phyloP scores from a whole-genome alignment of 2,797 vertebrate genomes.

The Pantherophis alleghaniensis region DNA sequence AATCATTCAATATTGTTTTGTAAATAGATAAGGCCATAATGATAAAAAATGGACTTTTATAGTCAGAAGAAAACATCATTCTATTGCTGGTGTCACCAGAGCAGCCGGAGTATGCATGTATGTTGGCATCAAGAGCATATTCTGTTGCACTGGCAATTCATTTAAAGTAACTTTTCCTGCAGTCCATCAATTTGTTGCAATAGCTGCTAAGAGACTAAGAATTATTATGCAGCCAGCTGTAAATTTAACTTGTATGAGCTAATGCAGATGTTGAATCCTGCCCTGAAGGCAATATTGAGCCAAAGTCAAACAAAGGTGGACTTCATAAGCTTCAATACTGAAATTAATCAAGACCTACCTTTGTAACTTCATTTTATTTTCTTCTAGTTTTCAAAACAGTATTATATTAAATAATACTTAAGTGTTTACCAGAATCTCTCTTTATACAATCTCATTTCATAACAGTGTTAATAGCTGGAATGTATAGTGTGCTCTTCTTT shows the following conservation, averaged over 20 bases:
- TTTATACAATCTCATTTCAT: neutral
- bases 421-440: neutral
- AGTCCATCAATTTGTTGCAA: neutral
- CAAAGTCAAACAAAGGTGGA: conserved; percentile 7
- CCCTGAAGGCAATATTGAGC: neutral
- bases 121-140: neutral
- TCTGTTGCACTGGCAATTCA: conserved; percentile 13
- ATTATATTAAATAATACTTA: neutral
- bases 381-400: neutral
- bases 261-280: conserved; percentile 7
- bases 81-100: neutral
- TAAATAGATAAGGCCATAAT: neutral
- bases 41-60: neutral
- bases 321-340: conserved; percentile 13
- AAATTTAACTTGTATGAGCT: conserved; percentile 25
- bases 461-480: neutral
- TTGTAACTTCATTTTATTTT: neutral
- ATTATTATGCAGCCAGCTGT: neutral
- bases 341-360: neutral
- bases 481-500: too few species aligned
- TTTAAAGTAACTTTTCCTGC: conserved; percentile 23
- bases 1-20: neutral
- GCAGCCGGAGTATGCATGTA: neutral
- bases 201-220: neutral
- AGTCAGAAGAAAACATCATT: neutral